phyloP scores from a whole-genome alignment of 2,113 vertebrate species.

The Reinhardtius hippoglossoides region DNA sequence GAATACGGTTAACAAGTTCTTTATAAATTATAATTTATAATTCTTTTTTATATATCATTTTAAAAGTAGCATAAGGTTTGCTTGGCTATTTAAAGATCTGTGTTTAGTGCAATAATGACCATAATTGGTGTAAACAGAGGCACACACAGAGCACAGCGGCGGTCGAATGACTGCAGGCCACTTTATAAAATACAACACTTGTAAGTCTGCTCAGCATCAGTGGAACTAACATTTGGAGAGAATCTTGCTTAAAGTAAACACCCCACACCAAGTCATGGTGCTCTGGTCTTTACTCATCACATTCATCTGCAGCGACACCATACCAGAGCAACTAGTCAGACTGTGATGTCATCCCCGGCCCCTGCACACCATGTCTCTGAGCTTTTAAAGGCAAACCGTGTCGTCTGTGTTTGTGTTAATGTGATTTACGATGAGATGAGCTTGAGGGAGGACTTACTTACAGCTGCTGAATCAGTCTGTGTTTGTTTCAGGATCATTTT shows the following conservation, averaged over 20 bases:
- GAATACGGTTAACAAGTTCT: too few species aligned
- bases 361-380: background rate
- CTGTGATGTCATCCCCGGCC: background rate
- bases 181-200: conserved; percentile 17
- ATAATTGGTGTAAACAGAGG: conserved; percentile 17
- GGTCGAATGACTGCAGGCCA: conserved; percentile 19
- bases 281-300: conserved; percentile 4
- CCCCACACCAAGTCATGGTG: background rate
- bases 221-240: conserved; percentile 58
- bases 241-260: conserved; percentile 52
- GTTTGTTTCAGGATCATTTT: conserved; percentile 4
- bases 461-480: background rate
- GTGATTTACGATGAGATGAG: conserved; percentile 20
- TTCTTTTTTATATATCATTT: too few species aligned
- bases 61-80: too few species aligned
- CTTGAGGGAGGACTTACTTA: background rate
- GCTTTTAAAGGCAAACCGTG: conserved; percentile 53
- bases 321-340: conserved; percentile 23
- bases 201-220: conserved; percentile 58
- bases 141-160: background rate
- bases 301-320: conserved; percentile 15
- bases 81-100: too few species aligned
- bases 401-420: conserved; percentile 45
- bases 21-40: too few species aligned
- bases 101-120: conserved; percentile 4